A percentile compares a stretch with the other conserved stretches of the same genome.
These are phyloP conservation scores for Heliconius nattereri DNA, from an alignment of 1,140 invertebrate genomes.

Conservation along the genomic window DNA sequence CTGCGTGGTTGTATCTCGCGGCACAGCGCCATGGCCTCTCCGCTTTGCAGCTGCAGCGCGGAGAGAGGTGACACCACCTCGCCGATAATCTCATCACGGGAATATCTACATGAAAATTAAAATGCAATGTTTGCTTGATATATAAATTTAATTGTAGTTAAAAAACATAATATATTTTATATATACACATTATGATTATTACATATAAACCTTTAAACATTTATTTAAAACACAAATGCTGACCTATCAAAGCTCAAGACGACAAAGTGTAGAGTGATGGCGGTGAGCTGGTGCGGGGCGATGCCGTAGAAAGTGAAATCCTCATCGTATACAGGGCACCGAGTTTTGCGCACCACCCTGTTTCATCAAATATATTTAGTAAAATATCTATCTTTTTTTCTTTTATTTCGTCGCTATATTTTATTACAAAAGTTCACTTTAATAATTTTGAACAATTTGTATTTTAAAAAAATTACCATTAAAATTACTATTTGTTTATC, in stretches of 20 bases:
- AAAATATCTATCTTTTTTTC: neutral
- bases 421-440: neutral
- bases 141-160: too few relatives aligned
- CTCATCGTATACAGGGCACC: conserved; percentile 96
- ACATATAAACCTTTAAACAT: too few relatives aligned
- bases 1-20: conserved; percentile 93
- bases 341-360: conserved; percentile 94
- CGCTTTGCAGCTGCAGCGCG: conserved; percentile 88
- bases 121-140: too few relatives aligned
- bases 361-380: neutral
- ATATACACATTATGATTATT: too few relatives aligned
- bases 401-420: neutral
- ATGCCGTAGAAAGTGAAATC: conserved; percentile 98
- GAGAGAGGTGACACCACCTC: conserved; percentile 95
- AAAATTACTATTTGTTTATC: too few relatives aligned
- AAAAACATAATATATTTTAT: too few relatives aligned
- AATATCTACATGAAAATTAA: conserved; percentile 85
- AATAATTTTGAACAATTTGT: too few relatives aligned
- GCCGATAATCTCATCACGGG: conserved; percentile 97
- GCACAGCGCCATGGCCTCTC: conserved; percentile 89
- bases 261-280: conserved; percentile 95
- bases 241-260: conserved; percentile 95
- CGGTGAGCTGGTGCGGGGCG: conserved; percentile 90
- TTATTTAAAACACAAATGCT: neutral
- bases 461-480: too few relatives aligned